Base-by-base conservation (phyloP, 1,140 invertebrate species). In the Stenopsyche tienmushanensis region DNA sequence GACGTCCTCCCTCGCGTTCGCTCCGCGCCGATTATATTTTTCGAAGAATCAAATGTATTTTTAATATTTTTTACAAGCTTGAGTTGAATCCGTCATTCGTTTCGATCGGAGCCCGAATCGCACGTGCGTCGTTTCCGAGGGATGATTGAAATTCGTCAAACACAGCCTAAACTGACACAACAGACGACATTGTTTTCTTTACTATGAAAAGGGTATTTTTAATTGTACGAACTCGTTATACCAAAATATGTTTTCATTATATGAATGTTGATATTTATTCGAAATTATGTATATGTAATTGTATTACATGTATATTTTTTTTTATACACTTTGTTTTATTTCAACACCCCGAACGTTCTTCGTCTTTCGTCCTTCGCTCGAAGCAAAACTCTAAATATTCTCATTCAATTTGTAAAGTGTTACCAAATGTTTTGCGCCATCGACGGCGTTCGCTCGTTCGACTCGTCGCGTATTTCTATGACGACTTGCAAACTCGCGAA, bases 261-360 rank as follows among this genome's bases (percentile, higher is more conserved):
- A 49, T 49, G 34, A 24, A 55, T 65, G 50, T 52, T 52, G 29
- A 64, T 64, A 66, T 60, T 69, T 53, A 69, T 59, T 25, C 34
- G 20, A 60, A 25, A 69, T 15, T 69, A 70, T 66, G 64, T 66
- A 65, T 62, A 54, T 69, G 53, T 66, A 66, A 59, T 50, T 41
- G 57, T 66, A 70, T 66, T 70, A 67, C 65, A 70, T 69, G 64
- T 66, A 65, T 65, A 69, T 65, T 65, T 63, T 55, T 62, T 70
- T 70, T 64, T 70, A 45, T 69, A 66, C 15, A 65, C 44, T 26
- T 41, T 60, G 42, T 55, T 54, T 26, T 18, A 47, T 39, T 55
- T 45, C 15, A 63, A 24, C 42, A 42, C 25, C 55, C 55, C 25
- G n/a, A 42, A 63, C 42, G 21, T n/a, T 41, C 8, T 41, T 41